Conservation (phyloP, 2,888 invertebrate species). For the Xanthorhoe designata region DNA sequence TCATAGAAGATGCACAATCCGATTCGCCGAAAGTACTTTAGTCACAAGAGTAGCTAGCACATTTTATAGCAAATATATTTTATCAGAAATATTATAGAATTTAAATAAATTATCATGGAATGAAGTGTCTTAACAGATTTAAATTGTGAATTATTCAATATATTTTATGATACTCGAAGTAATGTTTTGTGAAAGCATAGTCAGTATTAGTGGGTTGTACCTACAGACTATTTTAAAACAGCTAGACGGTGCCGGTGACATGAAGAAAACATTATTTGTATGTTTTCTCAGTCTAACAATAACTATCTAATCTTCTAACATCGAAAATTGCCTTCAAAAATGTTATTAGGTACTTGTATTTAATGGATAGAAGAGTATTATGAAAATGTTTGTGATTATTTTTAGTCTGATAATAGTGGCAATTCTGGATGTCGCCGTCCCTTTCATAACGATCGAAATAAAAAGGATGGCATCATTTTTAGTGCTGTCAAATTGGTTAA, state of each 20-base stretch:
- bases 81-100: constrained; percentile 11
- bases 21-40: constrained; percentile 20
- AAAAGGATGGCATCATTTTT: no score
- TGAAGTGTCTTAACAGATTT: constrained; percentile 17
- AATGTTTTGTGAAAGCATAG: constrained; percentile 12
- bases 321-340: constrained; percentile 24
- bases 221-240: constrained; percentile 9
- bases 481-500: no score
- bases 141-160: background rate
- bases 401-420: no score
- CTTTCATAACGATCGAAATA: no score
- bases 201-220: constrained; percentile 30
- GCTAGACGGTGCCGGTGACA: background rate
- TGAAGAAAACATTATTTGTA: background rate
- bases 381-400: constrained; percentile 30
- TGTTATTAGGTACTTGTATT: background rate
- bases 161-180: background rate
- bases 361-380: constrained; percentile 4
- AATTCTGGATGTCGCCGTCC: no score
- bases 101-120: constrained; percentile 2
- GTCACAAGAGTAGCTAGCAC: constrained; percentile 40
- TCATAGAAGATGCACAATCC: background rate
- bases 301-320: constrained; percentile 4
- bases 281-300: no score
- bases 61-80: constrained; percentile 21